Evolutionary conservation across 2,888 invertebrate species (phyloP).

Genomic region (Lymantria monacha): DNA sequence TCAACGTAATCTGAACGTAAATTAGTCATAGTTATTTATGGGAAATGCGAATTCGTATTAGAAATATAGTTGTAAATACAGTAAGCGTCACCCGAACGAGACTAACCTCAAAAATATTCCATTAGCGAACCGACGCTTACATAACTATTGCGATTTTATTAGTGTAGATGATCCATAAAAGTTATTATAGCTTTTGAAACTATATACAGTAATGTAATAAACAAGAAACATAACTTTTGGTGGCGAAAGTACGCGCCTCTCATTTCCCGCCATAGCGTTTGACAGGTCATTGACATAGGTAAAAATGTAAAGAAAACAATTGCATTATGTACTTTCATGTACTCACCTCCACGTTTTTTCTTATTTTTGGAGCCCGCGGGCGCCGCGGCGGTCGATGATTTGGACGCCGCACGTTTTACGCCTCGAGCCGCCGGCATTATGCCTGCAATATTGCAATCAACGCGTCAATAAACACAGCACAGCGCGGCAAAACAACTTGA

Average conservation of each 20-base stretch:
- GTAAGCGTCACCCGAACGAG: constrained; percentile 19
- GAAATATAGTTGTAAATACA: constrained; percentile 22
- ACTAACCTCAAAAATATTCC: constrained; percentile 47
- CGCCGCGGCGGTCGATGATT: constrained; percentile 58
- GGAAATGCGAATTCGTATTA: constrained; percentile 23
- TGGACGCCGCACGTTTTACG: constrained; percentile 75
- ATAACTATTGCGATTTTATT: constrained; percentile 34
- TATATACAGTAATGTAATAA: constrained; percentile 30
- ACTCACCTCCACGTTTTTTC: constrained; percentile 78
- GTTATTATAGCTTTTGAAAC: constrained; percentile 5
- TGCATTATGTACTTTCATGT: constrained; percentile 42
- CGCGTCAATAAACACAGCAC: constrained; percentile 69
- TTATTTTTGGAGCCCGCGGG: constrained; percentile 70
- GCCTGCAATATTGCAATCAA: constrained; percentile 76
- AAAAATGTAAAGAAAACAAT: constrained; percentile 76
- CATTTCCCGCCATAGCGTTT: constrained; percentile 78
- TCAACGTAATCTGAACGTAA: constrained; percentile 15
- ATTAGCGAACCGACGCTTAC: constrained; percentile 30
- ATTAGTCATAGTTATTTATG: constrained; percentile 31
- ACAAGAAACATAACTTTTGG: constrained; percentile 32
- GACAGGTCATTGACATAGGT: constrained; percentile 80
- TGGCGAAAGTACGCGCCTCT: constrained; percentile 40
- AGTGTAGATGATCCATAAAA: constrained; percentile 13
- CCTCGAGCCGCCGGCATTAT: constrained; percentile 80
- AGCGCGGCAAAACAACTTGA: constrained; percentile 68